Base-by-base conservation (phyloP, 2,888 invertebrate species). In the Idaea aversata region DNA sequence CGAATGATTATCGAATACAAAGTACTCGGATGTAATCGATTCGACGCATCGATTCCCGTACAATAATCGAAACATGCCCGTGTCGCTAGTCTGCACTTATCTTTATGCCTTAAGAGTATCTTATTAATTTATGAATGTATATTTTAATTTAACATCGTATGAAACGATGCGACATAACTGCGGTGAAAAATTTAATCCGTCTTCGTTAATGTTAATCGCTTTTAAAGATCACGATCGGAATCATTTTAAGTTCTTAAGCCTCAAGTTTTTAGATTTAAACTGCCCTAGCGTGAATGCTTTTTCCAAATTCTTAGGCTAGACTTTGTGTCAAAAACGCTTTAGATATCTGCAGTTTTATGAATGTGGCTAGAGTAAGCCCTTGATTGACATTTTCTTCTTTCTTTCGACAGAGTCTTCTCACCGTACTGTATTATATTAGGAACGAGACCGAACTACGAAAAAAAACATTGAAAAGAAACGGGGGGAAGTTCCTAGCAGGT, bases 1-100 rank as follows among this genome's bases (percentile, higher is more conserved):
- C 78, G 77, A 76, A 73, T 75, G 75, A 77, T 75, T 79, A 76
- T 79, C 80, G 81, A 79, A 83, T 78, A 80, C 78, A 77, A 78
- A 81, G 81, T 80, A 79, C 83, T 83, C 83, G 82, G 74, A 81
- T 80, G 82, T 89, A 90, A 89, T 89, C 89, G 88, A 83, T 78
- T 79, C 82, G 86, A 88, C 87, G 85, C 84, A 86, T 88, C 88
- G 83, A 84, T 88, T 84, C 81, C 83, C 84, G 84, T 84, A 87
- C 84, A 87, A 87, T 87, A 85, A 88, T 89, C 87, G 87, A 85
- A 83, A 85, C 85, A 84, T 83, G 86, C 78, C 83, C 85, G 84
- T 83, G 87, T 83, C 83, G 79, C 82, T 76, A 79, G 78, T 76
- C 81, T 77, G 77, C 76, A 76, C 81, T 77, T 83, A 81, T 83